Percentiles rank a stretch among this genome's conserved stretches.
Conservation (phyloP, 2,888 invertebrate genomes). For the Anagyrus pseudococci region DNA sequence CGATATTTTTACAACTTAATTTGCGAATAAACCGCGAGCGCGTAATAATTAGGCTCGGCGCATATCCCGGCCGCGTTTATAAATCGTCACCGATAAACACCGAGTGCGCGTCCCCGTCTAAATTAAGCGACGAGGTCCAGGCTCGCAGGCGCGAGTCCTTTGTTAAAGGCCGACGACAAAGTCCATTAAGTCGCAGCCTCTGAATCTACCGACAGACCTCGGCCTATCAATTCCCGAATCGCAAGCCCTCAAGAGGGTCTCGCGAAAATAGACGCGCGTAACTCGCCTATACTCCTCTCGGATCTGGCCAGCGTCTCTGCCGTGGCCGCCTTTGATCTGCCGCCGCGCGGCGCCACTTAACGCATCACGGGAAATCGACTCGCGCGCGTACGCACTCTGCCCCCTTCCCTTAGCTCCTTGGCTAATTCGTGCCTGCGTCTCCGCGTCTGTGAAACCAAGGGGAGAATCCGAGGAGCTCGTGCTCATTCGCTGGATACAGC, state of each 20-base stretch:
- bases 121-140: not conserved
- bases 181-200: slow-evolving; percentile 5
- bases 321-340: not conserved
- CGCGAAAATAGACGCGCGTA: not conserved
- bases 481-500: too few species aligned
- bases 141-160: not conserved
- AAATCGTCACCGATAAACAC: not conserved
- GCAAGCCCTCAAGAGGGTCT: too few species aligned
- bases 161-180: not conserved
- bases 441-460: too few species aligned
- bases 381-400: too few species aligned
- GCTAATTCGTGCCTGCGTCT: too few species aligned
- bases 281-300: too few species aligned
- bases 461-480: slow-evolving; percentile 5
- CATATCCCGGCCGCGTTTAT: not conserved
- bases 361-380: slow-evolving; percentile 20
- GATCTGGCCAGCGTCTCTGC: not conserved
- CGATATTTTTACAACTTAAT: slow-evolving; percentile 9
- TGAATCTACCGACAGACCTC: not conserved
- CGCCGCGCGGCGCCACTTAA: slow-evolving; percentile 22
- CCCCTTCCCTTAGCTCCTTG: too few species aligned
- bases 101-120: not conserved
- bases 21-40: not conserved
- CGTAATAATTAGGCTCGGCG: not conserved
- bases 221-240: too few species aligned